A percentile compares a stretch with the other conserved stretches of the same genome.
Evolutionary conservation across 2,113 vertebrate species (phyloP).

Genomic region (Tachycineta bicolor): DNA sequence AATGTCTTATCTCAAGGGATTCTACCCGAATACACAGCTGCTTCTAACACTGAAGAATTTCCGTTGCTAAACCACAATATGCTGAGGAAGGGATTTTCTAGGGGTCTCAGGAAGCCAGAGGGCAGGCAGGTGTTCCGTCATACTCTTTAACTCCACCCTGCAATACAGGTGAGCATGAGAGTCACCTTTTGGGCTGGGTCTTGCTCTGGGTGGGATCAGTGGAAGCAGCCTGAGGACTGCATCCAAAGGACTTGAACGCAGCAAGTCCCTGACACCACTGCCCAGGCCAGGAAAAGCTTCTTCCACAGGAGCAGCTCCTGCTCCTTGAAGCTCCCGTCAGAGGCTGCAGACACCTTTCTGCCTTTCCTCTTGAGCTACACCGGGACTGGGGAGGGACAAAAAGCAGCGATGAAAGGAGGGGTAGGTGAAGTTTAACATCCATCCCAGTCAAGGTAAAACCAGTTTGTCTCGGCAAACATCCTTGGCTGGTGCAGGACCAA

Average conservation of each 20-base stretch:
- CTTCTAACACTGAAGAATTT: neutral
- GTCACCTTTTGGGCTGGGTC: neutral
- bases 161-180: neutral
- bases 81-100: neutral
- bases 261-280: neutral
- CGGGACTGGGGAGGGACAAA: neutral
- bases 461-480: neutral
- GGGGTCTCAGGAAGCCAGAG: neutral
- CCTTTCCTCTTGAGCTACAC: neutral
- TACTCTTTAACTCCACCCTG: neutral
- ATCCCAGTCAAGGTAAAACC: neutral
- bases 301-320: neutral
- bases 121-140: neutral
- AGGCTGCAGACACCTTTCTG: neutral
- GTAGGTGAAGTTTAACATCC: neutral
- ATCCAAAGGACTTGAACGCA: neutral
- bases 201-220: neutral
- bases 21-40: neutral
- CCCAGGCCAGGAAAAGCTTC: neutral
- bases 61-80: slow-evolving; percentile 12
- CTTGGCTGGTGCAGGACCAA: neutral
- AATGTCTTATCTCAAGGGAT: neutral
- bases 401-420: neutral
- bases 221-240: neutral
- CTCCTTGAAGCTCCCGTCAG: neutral